Evolutionary conservation across 2,797 vertebrate genomes (phyloP), one percentile per base, ranked within the genome.

Genomic region (Pagetopsis macropterus): DNA sequence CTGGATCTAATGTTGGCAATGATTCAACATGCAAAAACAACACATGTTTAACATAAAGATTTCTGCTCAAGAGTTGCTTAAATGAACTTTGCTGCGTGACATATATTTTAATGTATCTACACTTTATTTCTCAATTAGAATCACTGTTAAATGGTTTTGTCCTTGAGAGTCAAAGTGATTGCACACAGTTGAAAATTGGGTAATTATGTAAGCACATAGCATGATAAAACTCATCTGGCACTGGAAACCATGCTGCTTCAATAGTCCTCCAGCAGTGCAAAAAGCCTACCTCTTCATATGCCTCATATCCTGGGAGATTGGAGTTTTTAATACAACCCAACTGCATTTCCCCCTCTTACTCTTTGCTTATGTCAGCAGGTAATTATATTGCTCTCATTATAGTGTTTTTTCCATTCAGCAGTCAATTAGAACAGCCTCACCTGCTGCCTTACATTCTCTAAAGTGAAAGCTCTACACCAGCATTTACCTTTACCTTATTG

Each of bases 321-420:
- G 62, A 76, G 37, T 74, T 76, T 63, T 81, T 86, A 86, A 84
- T 74, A 67, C 79, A 84, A 67, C 63, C 76, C 51, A 54, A 80
- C 69, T 65, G 72, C 64, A 80, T 82, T 71, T 79, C 71, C 65
- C 78, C 77, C 60, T 75, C 59, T 69, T 46, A 68, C 69, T 84
- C 50, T 78, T 79, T 79, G 88, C 90, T 87, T 83, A 85, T 83
- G 81, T 91, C 90, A 92, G 89, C 86, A 88, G 75, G 85, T 81
- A 79, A 90, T 91, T 88, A 86, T 79, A 83, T 88, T 72, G 81
- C 63, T 52, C 64, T 89, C 84, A 86, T 82, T 90, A 82, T 50
- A 51, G 76, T 78, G 81, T 71, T 75, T 50, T 55, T 75, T 67
- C 55, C 46, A 82, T 90, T 83, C 78, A 82, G 66, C 77, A 86